A percentile compares a stretch with the other conserved stretches of the same genome.
These are phyloP conservation scores for Thumatha senex DNA, from an alignment of 2,888 invertebrate genomes.

Conservation along the genomic window DNA sequence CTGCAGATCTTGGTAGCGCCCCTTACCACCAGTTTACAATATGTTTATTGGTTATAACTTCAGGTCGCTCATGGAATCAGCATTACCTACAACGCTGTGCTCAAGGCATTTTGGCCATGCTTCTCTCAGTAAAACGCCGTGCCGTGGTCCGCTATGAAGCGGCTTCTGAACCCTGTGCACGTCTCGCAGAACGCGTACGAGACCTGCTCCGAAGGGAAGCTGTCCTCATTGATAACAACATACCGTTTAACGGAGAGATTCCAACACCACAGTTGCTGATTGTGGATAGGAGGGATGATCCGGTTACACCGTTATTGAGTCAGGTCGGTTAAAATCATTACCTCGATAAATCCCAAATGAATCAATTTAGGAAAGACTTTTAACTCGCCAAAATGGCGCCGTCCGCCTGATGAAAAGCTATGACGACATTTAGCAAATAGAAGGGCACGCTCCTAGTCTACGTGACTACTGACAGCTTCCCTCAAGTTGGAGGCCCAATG, in stretches of 20 bases:
- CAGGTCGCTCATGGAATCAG: slow-evolving; percentile 90
- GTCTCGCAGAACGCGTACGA: slow-evolving; percentile 92
- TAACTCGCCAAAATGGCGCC: too few species aligned
- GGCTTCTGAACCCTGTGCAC: slow-evolving; percentile 92
- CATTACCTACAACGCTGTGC: slow-evolving; percentile 90
- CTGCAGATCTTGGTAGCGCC: too few species aligned
- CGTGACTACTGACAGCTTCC: too few species aligned
- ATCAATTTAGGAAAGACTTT: too few species aligned
- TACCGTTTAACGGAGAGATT: slow-evolving; percentile 89
- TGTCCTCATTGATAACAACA: slow-evolving; percentile 92
- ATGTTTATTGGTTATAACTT: too few species aligned
- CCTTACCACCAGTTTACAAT: too few species aligned
- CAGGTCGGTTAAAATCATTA: slow-evolving; percentile 77
- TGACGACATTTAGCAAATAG: too few species aligned
- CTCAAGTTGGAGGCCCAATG: too few species aligned
- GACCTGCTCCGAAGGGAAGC: slow-evolving; percentile 95
- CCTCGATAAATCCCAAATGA: too few species aligned
- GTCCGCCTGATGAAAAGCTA: too few species aligned
- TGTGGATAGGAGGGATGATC: slow-evolving; percentile 96
- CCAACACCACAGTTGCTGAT: slow-evolving; percentile 93
- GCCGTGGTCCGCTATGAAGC: slow-evolving; percentile 95
- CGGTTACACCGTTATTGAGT: slow-evolving; percentile 97
- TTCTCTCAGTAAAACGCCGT: slow-evolving; percentile 95
- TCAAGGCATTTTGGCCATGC: slow-evolving; percentile 92
- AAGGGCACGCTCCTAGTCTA: too few species aligned